These are phyloP conservation scores for Chymomyza procnemis DNA, from an alignment of 2,888 invertebrate genomes.

Conservation along the genomic window DNA sequence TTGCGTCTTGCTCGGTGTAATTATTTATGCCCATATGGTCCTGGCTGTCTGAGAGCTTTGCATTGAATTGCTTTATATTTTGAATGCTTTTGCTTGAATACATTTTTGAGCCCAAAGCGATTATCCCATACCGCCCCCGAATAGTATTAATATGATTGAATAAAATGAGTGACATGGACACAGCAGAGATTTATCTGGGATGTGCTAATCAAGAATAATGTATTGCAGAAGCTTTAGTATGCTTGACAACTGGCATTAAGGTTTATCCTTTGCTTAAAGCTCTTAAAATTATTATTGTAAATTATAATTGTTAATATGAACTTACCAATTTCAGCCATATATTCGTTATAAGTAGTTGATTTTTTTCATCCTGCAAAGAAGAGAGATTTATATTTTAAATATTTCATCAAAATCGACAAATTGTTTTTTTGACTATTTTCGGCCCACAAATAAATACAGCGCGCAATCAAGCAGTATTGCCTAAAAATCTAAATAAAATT, in stretches of 20 bases:
- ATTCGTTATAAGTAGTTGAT: constrained; percentile 96
- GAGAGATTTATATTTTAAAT: no score
- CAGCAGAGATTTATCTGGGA: background rate
- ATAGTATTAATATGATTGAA: background rate
- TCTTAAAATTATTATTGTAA: background rate
- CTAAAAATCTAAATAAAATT: background rate
- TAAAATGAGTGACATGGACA: background rate
- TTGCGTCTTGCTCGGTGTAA: background rate
- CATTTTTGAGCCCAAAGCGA: background rate
- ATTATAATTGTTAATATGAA: constrained; percentile 56
- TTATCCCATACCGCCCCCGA: background rate
- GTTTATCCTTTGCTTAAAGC: background rate
- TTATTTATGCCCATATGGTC: background rate
- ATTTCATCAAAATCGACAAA: no score
- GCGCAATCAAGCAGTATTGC: no score
- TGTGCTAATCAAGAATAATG: background rate
- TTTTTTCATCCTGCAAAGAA: constrained; percentile 94
- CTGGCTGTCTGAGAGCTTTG: constrained; percentile 20
- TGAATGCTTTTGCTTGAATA: constrained; percentile 7
- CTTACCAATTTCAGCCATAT: constrained; percentile 98
- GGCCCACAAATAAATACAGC: background rate
- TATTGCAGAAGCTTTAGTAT: constrained; percentile 6
- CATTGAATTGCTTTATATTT: constrained; percentile 19
- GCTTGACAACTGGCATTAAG: background rate
- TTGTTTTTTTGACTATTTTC: no score